Evolutionary conservation across 2,888 invertebrate genomes (phyloP).

Genomic region (Caenorhabditis sp.): DNA sequence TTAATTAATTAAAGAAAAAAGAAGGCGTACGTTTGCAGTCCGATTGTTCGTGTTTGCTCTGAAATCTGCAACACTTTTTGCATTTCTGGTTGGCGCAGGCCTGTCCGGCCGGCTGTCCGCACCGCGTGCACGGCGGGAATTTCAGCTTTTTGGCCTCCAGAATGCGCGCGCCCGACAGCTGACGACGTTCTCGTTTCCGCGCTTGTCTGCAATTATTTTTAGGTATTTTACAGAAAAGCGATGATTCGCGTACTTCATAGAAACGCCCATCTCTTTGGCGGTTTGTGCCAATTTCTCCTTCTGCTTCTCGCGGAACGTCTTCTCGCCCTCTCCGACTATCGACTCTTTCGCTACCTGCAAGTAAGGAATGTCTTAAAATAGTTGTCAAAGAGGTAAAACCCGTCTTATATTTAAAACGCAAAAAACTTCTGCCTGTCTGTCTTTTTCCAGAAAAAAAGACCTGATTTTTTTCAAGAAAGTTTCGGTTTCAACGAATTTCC

Average conservation of each 20-base stretch:
- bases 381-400: too few species aligned
- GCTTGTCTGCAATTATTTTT: constrained; percentile 48
- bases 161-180: constrained; percentile 42
- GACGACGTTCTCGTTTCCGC: constrained; percentile 61
- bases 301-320: constrained; percentile 58
- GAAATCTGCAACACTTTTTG: constrained; percentile 74
- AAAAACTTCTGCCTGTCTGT: too few species aligned
- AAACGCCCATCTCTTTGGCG: constrained; percentile 60
- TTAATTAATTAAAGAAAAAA: too few species aligned
- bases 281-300: constrained; percentile 57
- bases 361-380: neutral
- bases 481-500: neutral
- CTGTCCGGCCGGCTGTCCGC: constrained; percentile 72
- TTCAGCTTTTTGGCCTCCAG: constrained; percentile 44
- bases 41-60: constrained; percentile 61
- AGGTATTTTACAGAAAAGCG: neutral
- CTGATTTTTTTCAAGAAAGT: too few species aligned
- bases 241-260: constrained; percentile 51
- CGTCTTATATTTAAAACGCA: too few species aligned
- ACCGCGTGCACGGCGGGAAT: constrained; percentile 68
- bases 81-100: constrained; percentile 69
- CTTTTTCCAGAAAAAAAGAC: too few species aligned
- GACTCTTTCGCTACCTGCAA: constrained; percentile 59
- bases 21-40: constrained; percentile 66
- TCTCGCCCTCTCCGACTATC: constrained; percentile 55